Evolutionary conservation across 2,888 invertebrate genomes (phyloP).

Genomic region (Empis livida): DNA sequence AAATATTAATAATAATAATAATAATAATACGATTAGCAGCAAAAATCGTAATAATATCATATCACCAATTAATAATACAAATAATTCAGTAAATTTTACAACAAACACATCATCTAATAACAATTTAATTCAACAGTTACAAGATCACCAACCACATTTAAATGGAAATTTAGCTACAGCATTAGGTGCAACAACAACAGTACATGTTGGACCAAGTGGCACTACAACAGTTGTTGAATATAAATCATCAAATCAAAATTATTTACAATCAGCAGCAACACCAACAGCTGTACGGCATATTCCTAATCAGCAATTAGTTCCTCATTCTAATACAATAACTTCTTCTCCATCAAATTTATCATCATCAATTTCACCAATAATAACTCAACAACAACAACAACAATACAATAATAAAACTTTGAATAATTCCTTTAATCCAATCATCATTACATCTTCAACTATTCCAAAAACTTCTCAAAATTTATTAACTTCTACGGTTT

Average conservation of each 20-base stretch:
- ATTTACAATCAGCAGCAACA: conserved; percentile 13
- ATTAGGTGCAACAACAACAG: conserved; percentile 30
- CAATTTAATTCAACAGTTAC: background rate
- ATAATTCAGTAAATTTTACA: background rate
- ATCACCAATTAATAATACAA: conserved; percentile 7
- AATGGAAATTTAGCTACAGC: conserved; percentile 13
- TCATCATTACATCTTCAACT: conserved; percentile 6
- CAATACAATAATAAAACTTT: background rate
- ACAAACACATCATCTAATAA: background rate
- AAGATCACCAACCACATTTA: conserved; percentile 5
- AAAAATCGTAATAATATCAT: conserved; percentile 14
- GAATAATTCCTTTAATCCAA: too few species aligned
- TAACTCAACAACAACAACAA: background rate
- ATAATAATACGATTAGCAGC: conserved; percentile 8
- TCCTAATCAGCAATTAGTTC: background rate
- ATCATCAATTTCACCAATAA: background rate
- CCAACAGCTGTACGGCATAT: conserved; percentile 1
- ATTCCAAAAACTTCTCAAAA: conserved; percentile 9
- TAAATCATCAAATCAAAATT: conserved; percentile 24
- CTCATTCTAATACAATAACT: background rate
- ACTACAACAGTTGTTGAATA: conserved; percentile 36
- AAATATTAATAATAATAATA: conserved; percentile 13
- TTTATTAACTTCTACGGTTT: conserved; percentile 14
- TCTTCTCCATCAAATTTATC: conserved; percentile 1
- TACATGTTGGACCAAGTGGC: conserved; percentile 34